Base-by-base conservation (phyloP, 2,888 invertebrate genomes). In the Archaeoteleia sp. region DNA sequence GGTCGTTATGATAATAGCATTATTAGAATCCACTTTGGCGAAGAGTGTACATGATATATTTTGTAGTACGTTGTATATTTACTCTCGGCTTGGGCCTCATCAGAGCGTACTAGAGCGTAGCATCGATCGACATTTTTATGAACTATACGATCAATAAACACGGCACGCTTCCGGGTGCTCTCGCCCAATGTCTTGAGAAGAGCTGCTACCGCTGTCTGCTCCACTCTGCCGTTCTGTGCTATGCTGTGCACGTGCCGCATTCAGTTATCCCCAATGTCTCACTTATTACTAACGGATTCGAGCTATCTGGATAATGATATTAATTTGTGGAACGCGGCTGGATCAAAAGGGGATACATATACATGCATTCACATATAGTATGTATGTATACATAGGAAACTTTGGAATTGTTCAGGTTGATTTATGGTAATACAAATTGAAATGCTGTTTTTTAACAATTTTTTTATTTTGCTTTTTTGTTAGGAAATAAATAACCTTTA, bases 91-190 rank as follows among this genome's bases (percentile, higher is more conserved):
- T 32, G 17, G 39, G 43, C 34, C 49, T 63, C 55, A 55, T 55
- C 55, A 51, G 25, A 37, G 45, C 29, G 51, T 58, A 40, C 57
- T 45, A 51, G 23, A 51, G 51, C 43, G 39, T 61, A 46, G 45
- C 45, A 53, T 60, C 49, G 60, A 51, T 60, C 60, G 60, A 60
- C 49, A 53, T 49, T 58, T 58, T 58, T 58, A 58, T 43, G 30
- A 58, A 35, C 42, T 35, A 35, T 34, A 35, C 43, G 58, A 58
- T 58, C 48, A 49, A 49, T 58, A 58, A 58, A 46, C 45, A 54
- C 43, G 13, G 27, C 54, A 45, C 27, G 29, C 46, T 58, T 58
- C 39, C 57, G 48, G 48, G 40, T 40, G 12, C 14, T 7, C 9
- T 15, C 9, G 9, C 27, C 27, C 27, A 20, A 27, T 27, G 27